A percentile compares a stretch with the other conserved stretches of the same genome.
These are phyloP conservation scores for Lasius platythorax DNA, from an alignment of 2,888 invertebrate genomes.

Conservation along the genomic window DNA sequence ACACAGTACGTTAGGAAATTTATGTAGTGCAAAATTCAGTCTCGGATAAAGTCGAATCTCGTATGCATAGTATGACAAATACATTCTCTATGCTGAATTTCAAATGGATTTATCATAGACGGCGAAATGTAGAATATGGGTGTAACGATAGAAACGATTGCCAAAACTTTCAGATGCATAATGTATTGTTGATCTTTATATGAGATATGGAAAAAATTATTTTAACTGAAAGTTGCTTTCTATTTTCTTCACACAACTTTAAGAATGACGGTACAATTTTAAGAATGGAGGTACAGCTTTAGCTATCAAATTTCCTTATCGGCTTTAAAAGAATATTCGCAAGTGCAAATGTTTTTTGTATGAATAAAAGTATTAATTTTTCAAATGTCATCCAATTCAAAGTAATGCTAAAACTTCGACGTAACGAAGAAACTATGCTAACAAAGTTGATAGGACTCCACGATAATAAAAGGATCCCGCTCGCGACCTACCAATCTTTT, in stretches of 20 bases:
- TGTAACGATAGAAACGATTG: slow-evolving; percentile 18
- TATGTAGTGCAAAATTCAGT: slow-evolving; percentile 44
- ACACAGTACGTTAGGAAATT: slow-evolving; percentile 22
- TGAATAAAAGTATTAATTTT: not conserved
- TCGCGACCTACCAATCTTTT: slow-evolving; percentile 76
- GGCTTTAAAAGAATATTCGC: not conserved
- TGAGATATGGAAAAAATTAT: slow-evolving; percentile 11
- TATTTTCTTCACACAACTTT: not conserved
- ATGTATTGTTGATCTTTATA: slow-evolving; percentile 42
- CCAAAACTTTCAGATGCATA: slow-evolving; percentile 25
- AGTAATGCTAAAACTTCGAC: not conserved
- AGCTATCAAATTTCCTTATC: not conserved
- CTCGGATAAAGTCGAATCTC: slow-evolving; percentile 23
- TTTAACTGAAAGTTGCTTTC: slow-evolving; percentile 20
- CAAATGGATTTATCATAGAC: slow-evolving; percentile 35
- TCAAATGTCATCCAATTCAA: not conserved
- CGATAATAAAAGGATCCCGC: slow-evolving; percentile 78
- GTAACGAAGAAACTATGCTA: slow-evolving; percentile 54
- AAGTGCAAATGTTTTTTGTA: not conserved
- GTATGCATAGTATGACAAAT: slow-evolving; percentile 42
- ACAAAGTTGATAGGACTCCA: slow-evolving; percentile 66
- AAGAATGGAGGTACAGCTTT: too few species aligned
- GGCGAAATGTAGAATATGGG: slow-evolving; percentile 15
- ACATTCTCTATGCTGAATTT: slow-evolving; percentile 43
- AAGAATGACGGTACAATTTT: not conserved